These are phyloP conservation scores for Gracilinanus agilis DNA, from an alignment of 2,113 vertebrate species.

Conservation along the genomic window DNA sequence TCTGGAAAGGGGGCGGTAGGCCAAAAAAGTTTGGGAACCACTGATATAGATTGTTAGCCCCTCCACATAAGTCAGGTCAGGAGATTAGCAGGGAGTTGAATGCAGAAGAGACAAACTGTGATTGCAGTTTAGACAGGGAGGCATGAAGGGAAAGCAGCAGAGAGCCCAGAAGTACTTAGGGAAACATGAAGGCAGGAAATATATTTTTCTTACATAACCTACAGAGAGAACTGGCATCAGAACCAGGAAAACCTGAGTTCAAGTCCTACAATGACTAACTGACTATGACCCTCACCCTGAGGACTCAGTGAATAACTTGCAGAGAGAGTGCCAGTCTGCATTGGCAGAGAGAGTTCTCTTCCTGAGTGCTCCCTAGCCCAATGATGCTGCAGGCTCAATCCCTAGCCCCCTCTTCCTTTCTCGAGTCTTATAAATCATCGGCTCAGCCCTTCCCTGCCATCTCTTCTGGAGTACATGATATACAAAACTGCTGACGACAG, in stretches of 20 bases:
- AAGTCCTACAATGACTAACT: neutral
- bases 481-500: constrained; percentile 71
- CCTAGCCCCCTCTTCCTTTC: neutral
- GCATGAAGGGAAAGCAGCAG: neutral
- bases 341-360: neutral
- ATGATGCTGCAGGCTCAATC: neutral
- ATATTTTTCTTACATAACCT: neutral
- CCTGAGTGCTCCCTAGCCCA: neutral
- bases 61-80: neutral
- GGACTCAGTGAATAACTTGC: neutral
- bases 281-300: neutral
- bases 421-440: neutral
- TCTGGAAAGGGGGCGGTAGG: no score
- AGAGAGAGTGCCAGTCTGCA: neutral
- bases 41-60: neutral
- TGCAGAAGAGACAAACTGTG: neutral
- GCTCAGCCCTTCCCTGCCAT: neutral
- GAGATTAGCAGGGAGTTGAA: neutral
- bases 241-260: neutral
- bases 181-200: neutral
- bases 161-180: neutral
- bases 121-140: neutral
- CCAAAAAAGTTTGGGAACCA: no score
- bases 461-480: neutral
- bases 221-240: neutral